Evolutionary conservation across 2,888 invertebrate genomes (phyloP), one percentile per base, ranked within the genome.

Genomic region (Drosophila mimica): DNA sequence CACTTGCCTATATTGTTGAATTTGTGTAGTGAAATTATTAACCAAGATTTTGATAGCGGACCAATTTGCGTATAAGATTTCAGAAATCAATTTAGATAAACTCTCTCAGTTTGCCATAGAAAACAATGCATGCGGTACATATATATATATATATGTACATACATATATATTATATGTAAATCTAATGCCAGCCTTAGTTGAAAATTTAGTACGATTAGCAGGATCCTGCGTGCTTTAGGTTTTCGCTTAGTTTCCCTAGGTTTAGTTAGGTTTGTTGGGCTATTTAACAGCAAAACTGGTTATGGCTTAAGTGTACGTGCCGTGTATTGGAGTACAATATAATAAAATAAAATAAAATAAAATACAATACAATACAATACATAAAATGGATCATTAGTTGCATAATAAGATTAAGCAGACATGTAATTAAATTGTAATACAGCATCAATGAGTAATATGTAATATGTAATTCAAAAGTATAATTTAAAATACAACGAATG

Each of bases 61-160:
- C 92, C 92, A 92, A 92, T 92, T 91, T 92, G 92, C 90, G 85
- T 91, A 92, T 92, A 92, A 92, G 92, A 92, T 88, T 88, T 83
- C 78, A 79, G 79, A 89, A 87, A 88, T 88, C 84, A 81, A 79
- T 83, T 88, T 90, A 90, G 90, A 89, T 73, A 79, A 85, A 90
- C 81, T 89, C 65, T 76, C 83, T 89, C 70, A 60, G 83, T 85
- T 85, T 84, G 82, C 89, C 88, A 87, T 89, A 82, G 88, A 68
- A 67, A 63, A 62, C 28, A 74, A 70, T 54, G 58, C 77, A 71
- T 30, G 36, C 54, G 36, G n/a, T 77, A 77, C 57, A 62, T 69
- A 46, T 46, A 15, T 46, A 8, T 13, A 11, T 53, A 17, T 15
- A 20, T 20, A 20, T 33, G 34, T 25, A 9, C 15, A 11, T 33